Percentiles rank a stretch among this genome's conserved stretches.
Conservation (phyloP, 2,888 invertebrate species). For the Onchidella celtica region DNA sequence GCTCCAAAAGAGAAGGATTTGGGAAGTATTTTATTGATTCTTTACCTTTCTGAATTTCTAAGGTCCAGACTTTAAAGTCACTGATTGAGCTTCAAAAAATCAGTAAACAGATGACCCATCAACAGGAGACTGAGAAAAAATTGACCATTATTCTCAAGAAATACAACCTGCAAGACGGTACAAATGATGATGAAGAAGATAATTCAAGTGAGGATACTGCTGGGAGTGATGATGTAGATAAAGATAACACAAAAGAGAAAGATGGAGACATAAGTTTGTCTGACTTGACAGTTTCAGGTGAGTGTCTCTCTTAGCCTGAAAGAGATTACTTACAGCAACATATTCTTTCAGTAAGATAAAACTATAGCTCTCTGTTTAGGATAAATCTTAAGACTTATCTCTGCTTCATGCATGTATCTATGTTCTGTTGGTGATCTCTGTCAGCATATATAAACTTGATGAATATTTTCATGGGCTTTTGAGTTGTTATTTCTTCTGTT, state of each 20-base stretch:
- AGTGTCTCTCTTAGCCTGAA: neutral
- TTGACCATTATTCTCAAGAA: slow-evolving; percentile 79
- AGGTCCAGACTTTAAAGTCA: slow-evolving; percentile 81
- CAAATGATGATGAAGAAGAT: slow-evolving; percentile 80
- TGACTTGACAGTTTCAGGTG: slow-evolving; percentile 54
- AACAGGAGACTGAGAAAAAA: slow-evolving; percentile 82
- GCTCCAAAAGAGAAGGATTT: no score
- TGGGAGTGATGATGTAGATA: slow-evolving; percentile 45
- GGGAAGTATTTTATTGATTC: no score
- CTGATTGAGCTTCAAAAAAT: slow-evolving; percentile 71
- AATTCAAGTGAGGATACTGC: slow-evolving; percentile 76
- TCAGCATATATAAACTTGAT: no score
- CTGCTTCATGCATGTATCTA: no score
- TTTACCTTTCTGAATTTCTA: no score
- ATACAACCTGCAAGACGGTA: slow-evolving; percentile 81
- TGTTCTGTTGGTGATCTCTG: no score
- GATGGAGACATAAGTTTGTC: slow-evolving; percentile 64
- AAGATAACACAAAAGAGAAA: slow-evolving; percentile 62
- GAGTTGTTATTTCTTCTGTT: no score
- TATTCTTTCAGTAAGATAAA: neutral
- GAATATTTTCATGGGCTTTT: no score
- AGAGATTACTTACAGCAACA: no score
- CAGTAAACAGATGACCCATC: slow-evolving; percentile 63
- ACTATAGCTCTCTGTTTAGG: no score
- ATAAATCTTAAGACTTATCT: no score